Evolutionary conservation across 1,140 invertebrate genomes (phyloP), one percentile per base, ranked within the genome.

Genomic region (Lordiphosa collinella): DNA sequence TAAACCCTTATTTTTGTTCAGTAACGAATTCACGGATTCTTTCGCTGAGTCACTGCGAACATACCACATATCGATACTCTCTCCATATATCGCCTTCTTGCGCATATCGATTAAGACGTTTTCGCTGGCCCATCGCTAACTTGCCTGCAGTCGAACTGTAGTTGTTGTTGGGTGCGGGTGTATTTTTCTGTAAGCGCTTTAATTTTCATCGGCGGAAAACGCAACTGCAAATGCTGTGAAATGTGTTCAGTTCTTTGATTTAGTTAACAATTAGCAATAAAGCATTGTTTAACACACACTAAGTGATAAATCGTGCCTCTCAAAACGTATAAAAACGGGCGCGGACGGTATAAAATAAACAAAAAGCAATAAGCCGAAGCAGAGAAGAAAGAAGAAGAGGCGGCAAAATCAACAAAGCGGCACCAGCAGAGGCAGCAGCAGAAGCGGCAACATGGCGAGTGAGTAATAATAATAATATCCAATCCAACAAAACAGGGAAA

Each of bases 371-470:
- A 48, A 41, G 51, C 57, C 44, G 32, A 43, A 41, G 32, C 16
- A 53, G 10, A 32, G 11, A 31, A 37, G 40, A 13, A 34, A 48
- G 38, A 43, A 64, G 44, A 29, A 71, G 16, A 14, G 22, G 37
- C 44, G 48, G 29, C 60, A 59, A 41, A 48, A 59, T 38, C 52
- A 61, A 44, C 55, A 79, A 53, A 59, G 29, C 46, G 32, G 13
- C 22, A 25, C 22, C 22, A 25, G 6, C 22, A 25, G 22, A 25
- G 22, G 6, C 22, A 74, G 44, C 56, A 56, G 5, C 5, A 31
- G 25, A 40, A n/a, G 47, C 47, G 55, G 54, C 60, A 86, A 62
- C 68, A 86, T 86, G 82, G 82, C 82, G 75, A 86, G 82, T 86
- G 61, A 86, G 82, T 84, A 84, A 82, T 68, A 68, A 67, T 40